Evolutionary conservation across 2,113 vertebrate genomes (phyloP).

Genomic region (Cyphomyrus discorhynchus): DNA sequence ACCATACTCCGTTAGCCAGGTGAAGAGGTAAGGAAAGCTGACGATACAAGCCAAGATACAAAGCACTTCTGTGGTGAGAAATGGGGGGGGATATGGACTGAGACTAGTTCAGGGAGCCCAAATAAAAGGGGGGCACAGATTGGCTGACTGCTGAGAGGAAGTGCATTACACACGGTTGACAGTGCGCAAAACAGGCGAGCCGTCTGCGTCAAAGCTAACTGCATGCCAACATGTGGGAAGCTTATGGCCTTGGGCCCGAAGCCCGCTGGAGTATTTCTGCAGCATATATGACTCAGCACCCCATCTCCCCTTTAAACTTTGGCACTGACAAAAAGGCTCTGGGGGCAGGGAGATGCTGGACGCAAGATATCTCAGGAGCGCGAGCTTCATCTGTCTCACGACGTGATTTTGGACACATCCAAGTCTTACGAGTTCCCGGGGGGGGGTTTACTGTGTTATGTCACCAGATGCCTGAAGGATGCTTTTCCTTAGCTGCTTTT

Average conservation of each 20-base stretch:
- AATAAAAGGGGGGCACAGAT: not conserved
- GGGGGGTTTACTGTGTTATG: too few relatives aligned
- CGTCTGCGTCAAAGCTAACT: conserved; percentile 16
- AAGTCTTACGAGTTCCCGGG: not conserved
- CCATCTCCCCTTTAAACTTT: conserved; percentile 45
- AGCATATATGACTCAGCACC: conserved; percentile 45
- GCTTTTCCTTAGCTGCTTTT: conserved; percentile 22
- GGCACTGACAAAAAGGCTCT: conserved; percentile 62
- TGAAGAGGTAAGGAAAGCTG: not conserved
- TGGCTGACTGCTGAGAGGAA: not conserved
- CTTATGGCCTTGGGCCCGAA: conserved; percentile 27
- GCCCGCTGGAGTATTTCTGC: conserved; percentile 47
- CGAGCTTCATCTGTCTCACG: too few relatives aligned
- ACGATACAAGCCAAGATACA: not conserved
- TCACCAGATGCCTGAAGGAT: conserved; percentile 27
- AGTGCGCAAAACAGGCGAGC: not conserved
- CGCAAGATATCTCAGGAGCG: not conserved
- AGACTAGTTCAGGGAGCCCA: not conserved
- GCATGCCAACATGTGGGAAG: conserved; percentile 34
- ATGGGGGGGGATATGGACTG: not conserved
- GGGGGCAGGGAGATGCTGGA: conserved; percentile 32
- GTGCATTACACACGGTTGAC: not conserved
- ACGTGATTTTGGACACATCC: not conserved
- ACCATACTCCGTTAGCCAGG: not conserved
- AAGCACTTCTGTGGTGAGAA: not conserved